Conservation (phyloP, 2,113 vertebrate species). For the Formicarius rufipectus region DNA sequence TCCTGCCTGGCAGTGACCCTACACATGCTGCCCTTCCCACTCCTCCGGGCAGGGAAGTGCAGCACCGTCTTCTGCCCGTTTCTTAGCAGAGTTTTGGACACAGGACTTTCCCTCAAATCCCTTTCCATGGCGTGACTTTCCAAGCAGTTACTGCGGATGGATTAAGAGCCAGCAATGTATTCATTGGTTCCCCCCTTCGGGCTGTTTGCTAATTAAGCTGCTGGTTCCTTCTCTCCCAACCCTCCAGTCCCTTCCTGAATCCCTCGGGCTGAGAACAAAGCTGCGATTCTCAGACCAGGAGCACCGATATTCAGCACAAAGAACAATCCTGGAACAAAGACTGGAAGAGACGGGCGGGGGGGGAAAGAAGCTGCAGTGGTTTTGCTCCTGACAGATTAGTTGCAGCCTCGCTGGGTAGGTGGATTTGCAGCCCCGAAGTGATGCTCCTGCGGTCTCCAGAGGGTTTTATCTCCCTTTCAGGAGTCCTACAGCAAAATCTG, state of each 20-base stretch:
- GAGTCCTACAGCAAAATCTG: not conserved
- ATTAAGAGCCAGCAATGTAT: not conserved
- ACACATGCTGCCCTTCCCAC: rapidly evolving
- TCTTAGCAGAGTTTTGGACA: not conserved
- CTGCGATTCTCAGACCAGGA: not conserved
- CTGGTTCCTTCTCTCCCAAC: not conserved
- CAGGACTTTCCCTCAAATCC: not conserved
- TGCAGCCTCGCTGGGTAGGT: not conserved
- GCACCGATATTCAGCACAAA: not conserved
- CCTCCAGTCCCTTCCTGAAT: not conserved
- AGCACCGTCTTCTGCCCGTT: not conserved
- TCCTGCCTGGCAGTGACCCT: not conserved
- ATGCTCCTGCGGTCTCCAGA: not conserved
- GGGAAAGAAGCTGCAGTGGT: not conserved
- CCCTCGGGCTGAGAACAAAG: not conserved
- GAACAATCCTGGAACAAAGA: no score
- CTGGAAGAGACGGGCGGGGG: no score
- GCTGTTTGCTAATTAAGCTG: not conserved
- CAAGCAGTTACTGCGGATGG: not conserved
- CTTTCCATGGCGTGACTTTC: not conserved
- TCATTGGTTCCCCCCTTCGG: not conserved
- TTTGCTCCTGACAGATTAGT: not conserved
- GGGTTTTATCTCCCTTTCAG: not conserved
- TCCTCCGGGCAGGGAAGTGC: not conserved
- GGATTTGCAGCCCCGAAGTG: not conserved